Base-by-base conservation (phyloP, 2,113 vertebrate species). In the Malurus melanocephalus region DNA sequence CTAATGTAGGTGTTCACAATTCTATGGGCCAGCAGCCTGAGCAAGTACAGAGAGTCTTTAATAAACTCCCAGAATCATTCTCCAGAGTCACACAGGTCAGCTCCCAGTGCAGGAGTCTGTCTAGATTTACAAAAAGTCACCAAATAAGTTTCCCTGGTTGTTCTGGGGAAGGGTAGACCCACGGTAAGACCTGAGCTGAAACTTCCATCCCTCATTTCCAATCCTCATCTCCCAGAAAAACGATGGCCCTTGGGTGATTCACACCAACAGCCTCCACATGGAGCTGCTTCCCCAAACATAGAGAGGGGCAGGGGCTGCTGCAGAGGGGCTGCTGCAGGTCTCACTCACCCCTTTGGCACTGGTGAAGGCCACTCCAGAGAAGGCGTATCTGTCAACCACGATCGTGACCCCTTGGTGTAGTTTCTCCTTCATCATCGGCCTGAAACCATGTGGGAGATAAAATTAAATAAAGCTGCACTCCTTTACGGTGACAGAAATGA, bases 301-400 rank as follows among this genome's bases (percentile, higher is more conserved):
- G n/a, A 23, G 19, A 51, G 52, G 42, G 19, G 13, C 45, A 72
- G 27, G 35, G 26, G 60, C 52, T 85, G 62, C 65, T 30, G 22
- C 12, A 33, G 51, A 72, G 27, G 35, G 26, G 60, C 52, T 85
- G 62, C 65, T 30, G 22, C 12, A 33, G 51, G 30, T 46, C 13
- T 71, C 68, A 96, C 98, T 98, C 88, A 99, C 99, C 64, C 97
- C 98, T 89, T 99, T 99, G 69, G 98, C 98, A 12, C 98, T 98
- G 16, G 98, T 99, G 95, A 99, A 99, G 78, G 99, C 99, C 10
- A 97, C 99, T 45, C 99, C 99, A 30, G 99, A 99, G 95, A 99
- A 99, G 16, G 99, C 99, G 0, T 99, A 99, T 61, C 99, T 96
- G 88, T 99, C 99, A 57, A 99, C 97, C 16, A 99, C 96, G 2